These are phyloP conservation scores for Rhopalosiphum nymphaeae DNA, from an alignment of 2,888 invertebrate species.

Conservation along the genomic window DNA sequence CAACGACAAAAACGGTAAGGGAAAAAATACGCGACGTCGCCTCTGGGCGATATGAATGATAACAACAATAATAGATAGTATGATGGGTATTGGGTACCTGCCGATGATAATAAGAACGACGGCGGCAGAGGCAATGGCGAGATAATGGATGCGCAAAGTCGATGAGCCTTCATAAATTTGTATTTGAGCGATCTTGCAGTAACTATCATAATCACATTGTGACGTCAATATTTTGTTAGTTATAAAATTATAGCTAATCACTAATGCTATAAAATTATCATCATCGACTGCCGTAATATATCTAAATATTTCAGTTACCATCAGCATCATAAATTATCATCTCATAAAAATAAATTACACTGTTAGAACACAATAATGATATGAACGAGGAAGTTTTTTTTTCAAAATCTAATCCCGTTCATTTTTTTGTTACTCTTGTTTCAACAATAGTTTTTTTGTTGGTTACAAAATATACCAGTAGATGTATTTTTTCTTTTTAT, in stretches of 20 bases:
- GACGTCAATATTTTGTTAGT: neutral
- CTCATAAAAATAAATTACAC: neutral
- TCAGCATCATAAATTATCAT: neutral
- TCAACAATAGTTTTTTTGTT: neutral
- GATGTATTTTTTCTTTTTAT: neutral
- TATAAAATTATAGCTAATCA: neutral
- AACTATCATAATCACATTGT: neutral
- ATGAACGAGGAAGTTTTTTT: neutral
- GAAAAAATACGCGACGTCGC: neutral
- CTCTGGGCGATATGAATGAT: neutral
- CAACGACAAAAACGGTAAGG: slow-evolving; percentile 61
- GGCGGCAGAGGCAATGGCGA: neutral
- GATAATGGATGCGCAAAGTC: neutral
- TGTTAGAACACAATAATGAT: neutral
- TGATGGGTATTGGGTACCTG: neutral
- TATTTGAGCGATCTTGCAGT: neutral
- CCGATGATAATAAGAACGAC: neutral
- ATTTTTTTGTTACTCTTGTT: neutral
- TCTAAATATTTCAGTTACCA: neutral
- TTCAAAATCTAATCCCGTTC: neutral
- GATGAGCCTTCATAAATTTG: neutral
- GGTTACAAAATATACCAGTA: neutral
- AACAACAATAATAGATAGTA: neutral
- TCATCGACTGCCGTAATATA: neutral
- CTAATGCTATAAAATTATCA: neutral